phyloP scores from a whole-genome alignment of 2,797 vertebrate genomes.

The Megalops cyprinoides region DNA sequence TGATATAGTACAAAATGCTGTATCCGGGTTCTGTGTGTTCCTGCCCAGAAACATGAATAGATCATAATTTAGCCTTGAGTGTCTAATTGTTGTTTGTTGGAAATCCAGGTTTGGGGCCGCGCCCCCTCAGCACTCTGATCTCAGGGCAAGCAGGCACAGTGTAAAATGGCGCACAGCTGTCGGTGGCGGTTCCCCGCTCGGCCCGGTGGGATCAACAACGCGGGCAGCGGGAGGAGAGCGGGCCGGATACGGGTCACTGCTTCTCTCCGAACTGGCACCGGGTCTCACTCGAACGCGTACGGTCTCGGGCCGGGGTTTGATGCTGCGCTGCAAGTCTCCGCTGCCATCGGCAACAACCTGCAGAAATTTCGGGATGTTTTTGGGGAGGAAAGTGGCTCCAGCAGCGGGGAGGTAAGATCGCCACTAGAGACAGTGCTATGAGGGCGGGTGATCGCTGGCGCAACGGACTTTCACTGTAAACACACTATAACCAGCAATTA shows the following conservation, averaged over 20 bases:
- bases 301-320: constrained; percentile 93
- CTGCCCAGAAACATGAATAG: constrained; percentile 78
- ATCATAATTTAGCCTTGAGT: constrained; percentile 53
- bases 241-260: constrained; percentile 84
- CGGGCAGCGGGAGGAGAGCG: constrained; percentile 85
- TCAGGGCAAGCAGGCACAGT: constrained; percentile 94
- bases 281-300: constrained; percentile 66
- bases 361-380: constrained; percentile 96
- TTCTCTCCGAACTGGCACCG: constrained; percentile 74
- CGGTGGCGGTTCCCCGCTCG: constrained; percentile 99
- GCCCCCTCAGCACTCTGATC: constrained; percentile 89
- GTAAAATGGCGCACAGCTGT: constrained; percentile 99
- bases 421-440: constrained; percentile 30
- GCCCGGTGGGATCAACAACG: constrained; percentile 94
- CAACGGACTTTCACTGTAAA: constrained; percentile 21
- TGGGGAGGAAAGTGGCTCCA: constrained; percentile 92
- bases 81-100: constrained; percentile 70
- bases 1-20: constrained; percentile 67
- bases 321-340: constrained; percentile 94
- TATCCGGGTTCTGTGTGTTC: constrained; percentile 69
- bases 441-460: constrained; percentile 2
- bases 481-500: background rate
- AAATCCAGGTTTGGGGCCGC: constrained; percentile 80
- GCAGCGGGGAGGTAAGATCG: constrained; percentile 89
- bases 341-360: constrained; percentile 95